A percentile compares a stretch with the other conserved stretches of the same genome.
These are phyloP conservation scores for Augiades crinisus DNA, from an alignment of 2,888 invertebrate species.

Conservation along the genomic window DNA sequence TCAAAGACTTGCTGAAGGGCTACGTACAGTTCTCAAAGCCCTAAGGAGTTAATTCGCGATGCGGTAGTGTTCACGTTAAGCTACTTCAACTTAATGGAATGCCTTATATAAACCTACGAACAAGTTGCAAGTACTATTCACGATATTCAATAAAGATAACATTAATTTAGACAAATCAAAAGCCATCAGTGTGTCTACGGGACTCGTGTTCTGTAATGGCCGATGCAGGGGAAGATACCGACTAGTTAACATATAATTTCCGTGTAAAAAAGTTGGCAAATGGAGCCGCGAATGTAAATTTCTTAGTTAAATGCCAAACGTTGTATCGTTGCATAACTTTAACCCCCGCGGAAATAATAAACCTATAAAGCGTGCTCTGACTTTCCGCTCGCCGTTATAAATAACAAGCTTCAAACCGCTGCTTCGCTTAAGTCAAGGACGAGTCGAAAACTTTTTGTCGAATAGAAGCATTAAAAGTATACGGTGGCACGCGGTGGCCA, in stretches of 20 bases:
- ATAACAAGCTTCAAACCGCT: too few relatives aligned
- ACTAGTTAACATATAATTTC: slow-evolving; percentile 15
- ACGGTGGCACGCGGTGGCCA: too few relatives aligned
- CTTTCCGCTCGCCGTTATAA: slow-evolving; percentile 12
- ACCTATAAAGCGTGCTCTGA: slow-evolving; percentile 10
- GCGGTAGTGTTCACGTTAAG: too few relatives aligned
- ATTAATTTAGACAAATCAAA: slow-evolving; percentile 30
- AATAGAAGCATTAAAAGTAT: too few relatives aligned
- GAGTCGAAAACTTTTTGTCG: too few relatives aligned
- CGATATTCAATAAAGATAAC: slow-evolving; percentile 33
- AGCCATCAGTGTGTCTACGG: neutral
- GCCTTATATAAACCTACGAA: neutral
- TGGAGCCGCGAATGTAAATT: slow-evolving; percentile 13
- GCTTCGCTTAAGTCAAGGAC: too few relatives aligned
- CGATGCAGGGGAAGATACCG: slow-evolving; percentile 4
- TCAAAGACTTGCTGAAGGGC: neutral
- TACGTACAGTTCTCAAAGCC: neutral
- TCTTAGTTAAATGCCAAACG: slow-evolving; percentile 14
- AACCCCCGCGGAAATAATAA: slow-evolving; percentile 13
- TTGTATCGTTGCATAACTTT: slow-evolving; percentile 4
- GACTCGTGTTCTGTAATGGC: neutral
- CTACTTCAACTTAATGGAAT: too few relatives aligned
- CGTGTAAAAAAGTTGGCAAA: slow-evolving; percentile 16
- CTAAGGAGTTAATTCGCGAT: neutral
- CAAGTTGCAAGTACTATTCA: slow-evolving; percentile 17